phyloP scores from a whole-genome alignment of 2,113 vertebrate genomes.

The Boulengerochromis microlepis region DNA sequence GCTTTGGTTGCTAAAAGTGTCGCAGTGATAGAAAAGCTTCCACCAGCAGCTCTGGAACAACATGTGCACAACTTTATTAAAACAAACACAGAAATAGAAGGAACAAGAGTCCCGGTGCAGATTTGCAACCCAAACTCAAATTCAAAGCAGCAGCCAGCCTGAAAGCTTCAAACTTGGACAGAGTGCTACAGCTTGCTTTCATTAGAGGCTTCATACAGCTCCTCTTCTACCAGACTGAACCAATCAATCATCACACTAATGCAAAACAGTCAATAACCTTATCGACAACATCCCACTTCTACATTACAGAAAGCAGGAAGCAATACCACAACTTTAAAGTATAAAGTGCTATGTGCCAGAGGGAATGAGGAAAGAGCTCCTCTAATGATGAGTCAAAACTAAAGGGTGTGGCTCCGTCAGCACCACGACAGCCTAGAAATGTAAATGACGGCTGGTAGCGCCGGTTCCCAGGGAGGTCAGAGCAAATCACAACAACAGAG shows the following conservation, averaged over 20 bases:
- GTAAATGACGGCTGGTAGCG: not conserved
- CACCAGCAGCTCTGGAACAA: not conserved
- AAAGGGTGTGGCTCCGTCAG: not conserved
- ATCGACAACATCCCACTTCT: not conserved
- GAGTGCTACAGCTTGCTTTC: not conserved
- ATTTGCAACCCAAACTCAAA: slow-evolving; percentile 62
- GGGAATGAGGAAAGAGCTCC: not conserved
- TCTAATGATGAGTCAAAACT: not conserved
- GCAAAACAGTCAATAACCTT: not conserved
- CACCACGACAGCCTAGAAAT: not conserved
- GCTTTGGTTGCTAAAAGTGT: slow-evolving; percentile 42
- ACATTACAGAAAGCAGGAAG: not conserved
- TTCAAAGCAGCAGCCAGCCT: slow-evolving; percentile 46
- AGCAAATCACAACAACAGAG: not conserved
- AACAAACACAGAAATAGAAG: not conserved
- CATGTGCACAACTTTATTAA: not conserved
- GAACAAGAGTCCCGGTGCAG: not conserved
- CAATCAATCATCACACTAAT: not conserved
- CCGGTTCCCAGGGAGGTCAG: not conserved
- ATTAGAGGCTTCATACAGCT: not conserved
- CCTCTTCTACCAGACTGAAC: not conserved
- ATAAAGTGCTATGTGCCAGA: not conserved
- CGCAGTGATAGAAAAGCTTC: not conserved
- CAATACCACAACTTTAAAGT: not conserved
- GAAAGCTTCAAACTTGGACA: not conserved